Base-by-base conservation (phyloP, 2,797 vertebrate species). In the Microctenopoma stevenorrisi region DNA sequence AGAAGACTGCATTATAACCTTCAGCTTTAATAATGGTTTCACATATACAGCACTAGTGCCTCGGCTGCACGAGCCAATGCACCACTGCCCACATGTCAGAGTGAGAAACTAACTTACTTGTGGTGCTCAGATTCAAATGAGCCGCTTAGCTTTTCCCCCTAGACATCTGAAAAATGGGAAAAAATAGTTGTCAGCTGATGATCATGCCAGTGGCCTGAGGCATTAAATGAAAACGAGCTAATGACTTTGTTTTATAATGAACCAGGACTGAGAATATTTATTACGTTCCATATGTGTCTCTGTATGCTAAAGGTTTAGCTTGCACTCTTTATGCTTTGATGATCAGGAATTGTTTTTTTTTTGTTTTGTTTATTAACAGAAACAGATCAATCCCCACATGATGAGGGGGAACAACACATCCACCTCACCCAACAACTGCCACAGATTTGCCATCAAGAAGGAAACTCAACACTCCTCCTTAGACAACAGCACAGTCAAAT, bases 91-190 rank as follows among this genome's bases (percentile, higher is more conserved):
- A 64, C 53, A 72, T 76, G 48, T 51, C 54, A 77, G 57, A 38
- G 51, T 50, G 70, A 65, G 66, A 63, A 80, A 67, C n/a, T 53
- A 76, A 62, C 42, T 67, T 58, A 7, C 18, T 18, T 67, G 16
- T 33, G 50, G 53, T 22, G 64, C 54, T 75, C 40, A 63, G 66
- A 81, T 79, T 75, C 43, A 81, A 88, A 87, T 63, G 52, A 83
- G 68, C 70, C 59, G 60, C 68, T 15, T 63, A 43, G n/a, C 33
- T 9, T 35, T 55, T 72, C 52, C 53, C 12, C n/a, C 30, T 22
- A 0, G 25, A 33, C 37, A 77, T 83, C 72, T 56, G 72, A 84
- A 74, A 67, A 6, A 70, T 51, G 42, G 52, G 64, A 76, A 78
- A 60, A 68, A 76, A 60, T 68, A 28, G 46, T 6, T 43, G 67